These are phyloP conservation scores for Antheraea assamensis DNA, from an alignment of 2,888 invertebrate genomes.

Conservation along the genomic window DNA sequence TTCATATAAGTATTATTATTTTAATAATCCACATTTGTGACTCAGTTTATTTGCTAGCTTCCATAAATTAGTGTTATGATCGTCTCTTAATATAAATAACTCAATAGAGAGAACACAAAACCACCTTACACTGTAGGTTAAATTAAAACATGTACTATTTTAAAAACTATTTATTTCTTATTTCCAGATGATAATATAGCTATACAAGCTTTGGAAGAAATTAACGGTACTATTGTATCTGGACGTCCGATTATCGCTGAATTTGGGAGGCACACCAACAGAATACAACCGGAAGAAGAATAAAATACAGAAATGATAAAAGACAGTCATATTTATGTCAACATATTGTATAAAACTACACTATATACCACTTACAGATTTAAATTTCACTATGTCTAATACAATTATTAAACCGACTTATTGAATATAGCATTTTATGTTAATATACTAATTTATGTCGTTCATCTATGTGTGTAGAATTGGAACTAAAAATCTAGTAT, in stretches of 20 bases:
- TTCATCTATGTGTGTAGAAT: background rate
- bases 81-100: too few species aligned
- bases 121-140: background rate
- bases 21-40: too few species aligned
- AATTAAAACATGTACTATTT: constrained; percentile 1
- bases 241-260: constrained; percentile 76
- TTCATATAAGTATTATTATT: too few species aligned
- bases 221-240: constrained; percentile 77
- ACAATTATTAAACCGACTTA: background rate
- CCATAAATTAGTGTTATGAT: too few species aligned
- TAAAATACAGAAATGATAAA: background rate
- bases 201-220: constrained; percentile 71
- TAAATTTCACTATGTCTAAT: background rate
- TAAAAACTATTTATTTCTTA: constrained; percentile 13
- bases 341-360: background rate
- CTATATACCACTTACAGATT: background rate
- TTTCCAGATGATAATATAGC: constrained; percentile 69
- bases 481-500: background rate
- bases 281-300: constrained; percentile 1
- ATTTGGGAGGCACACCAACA: constrained; percentile 58
- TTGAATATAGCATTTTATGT: background rate
- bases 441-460: background rate
- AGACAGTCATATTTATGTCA: background rate
- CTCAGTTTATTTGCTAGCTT: too few species aligned
- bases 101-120: too few species aligned